These are phyloP conservation scores for Sebastes reedi DNA, from an alignment of 2,797 vertebrate genomes.

Conservation along the genomic window DNA sequence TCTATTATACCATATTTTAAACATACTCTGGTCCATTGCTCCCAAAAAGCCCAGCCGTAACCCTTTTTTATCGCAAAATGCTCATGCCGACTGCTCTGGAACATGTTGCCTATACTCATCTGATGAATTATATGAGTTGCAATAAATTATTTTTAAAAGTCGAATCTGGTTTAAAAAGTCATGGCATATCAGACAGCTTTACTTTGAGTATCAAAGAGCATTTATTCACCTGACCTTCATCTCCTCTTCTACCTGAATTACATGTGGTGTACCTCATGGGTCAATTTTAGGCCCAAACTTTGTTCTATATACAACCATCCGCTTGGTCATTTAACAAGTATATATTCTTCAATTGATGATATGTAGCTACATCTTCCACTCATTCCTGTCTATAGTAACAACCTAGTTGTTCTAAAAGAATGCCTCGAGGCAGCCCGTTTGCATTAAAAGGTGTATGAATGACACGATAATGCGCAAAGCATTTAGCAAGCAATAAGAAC, in stretches of 20 bases:
- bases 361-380: neutral
- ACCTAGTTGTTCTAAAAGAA: neutral
- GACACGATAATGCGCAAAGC: too few species aligned
- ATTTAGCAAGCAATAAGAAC: too few species aligned
- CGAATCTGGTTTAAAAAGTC: neutral
- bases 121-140: neutral
- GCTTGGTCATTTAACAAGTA: neutral
- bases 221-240: neutral
- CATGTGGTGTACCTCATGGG: neutral
- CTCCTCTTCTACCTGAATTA: neutral
- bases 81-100: neutral
- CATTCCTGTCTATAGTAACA: neutral
- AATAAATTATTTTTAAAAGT: neutral
- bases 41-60: neutral
- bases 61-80: too few species aligned
- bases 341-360: neutral
- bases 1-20: neutral
- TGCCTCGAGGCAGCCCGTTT: too few species aligned
- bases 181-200: neutral
- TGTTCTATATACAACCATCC: too few species aligned
- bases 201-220: neutral
- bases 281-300: neutral
- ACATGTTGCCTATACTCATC: neutral
- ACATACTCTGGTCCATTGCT: neutral
- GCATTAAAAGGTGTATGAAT: too few species aligned